A percentile compares a stretch with the other conserved stretches of the same genome.
Evolutionary conservation across 2,113 vertebrate genomes (phyloP).

Genomic region (Alces alces): DNA sequence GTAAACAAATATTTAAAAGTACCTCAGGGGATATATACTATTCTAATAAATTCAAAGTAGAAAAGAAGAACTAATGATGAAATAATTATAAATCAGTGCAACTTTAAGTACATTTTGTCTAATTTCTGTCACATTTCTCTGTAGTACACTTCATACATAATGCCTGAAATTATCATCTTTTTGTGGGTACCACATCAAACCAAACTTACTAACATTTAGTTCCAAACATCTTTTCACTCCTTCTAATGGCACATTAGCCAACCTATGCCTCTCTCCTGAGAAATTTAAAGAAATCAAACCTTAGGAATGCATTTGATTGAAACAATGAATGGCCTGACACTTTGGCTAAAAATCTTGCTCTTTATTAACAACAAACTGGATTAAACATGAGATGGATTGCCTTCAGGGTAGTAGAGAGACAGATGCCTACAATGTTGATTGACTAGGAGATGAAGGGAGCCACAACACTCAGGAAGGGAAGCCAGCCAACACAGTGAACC

Average conservation of each 20-base stretch:
- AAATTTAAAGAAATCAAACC: neutral
- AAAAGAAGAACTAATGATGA: neutral
- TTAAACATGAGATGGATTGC: neutral
- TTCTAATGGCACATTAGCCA: neutral
- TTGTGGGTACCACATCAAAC: neutral
- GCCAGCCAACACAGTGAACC: neutral
- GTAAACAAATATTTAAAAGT: slow-evolving; percentile 9
- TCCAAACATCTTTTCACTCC: neutral
- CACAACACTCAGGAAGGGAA: neutral
- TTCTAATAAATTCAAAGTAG: neutral
- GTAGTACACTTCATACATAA: neutral
- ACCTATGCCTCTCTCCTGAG: neutral
- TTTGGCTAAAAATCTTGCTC: neutral
- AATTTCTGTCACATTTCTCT: neutral
- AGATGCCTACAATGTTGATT: neutral
- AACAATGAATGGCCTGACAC: neutral
- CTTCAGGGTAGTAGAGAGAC: neutral
- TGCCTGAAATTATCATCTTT: neutral
- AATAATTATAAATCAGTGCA: neutral
- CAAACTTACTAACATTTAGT: neutral
- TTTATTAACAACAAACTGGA: neutral
- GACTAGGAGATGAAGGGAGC: neutral
- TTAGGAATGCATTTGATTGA: neutral
- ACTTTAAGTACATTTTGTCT: neutral
- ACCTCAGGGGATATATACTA: neutral